Evolutionary conservation across 37 sponge, comb jelly and placozoan genomes (phyloP), one percentile per base, ranked within the genome.

Genomic region (Tethya wilhelma): DNA sequence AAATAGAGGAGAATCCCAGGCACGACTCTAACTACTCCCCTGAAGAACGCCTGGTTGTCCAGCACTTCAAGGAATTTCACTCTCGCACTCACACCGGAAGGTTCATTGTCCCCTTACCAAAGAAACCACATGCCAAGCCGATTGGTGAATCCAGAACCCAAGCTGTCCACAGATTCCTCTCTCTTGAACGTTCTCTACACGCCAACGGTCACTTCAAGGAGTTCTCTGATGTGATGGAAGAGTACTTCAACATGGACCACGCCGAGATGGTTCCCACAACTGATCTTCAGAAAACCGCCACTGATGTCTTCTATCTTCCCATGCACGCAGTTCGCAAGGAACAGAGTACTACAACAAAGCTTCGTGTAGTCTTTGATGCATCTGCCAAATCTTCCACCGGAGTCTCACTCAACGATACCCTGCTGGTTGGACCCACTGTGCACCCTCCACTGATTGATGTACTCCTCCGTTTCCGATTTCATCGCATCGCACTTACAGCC

Each of bases 281-380:
- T 31, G 59, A 74, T 9, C 22, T 56, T 14, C 17, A 74, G 49
- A 74, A 74, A 25, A 6, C 59, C 22, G 4, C 8, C 39, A 9
- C 20, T 4, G 38, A 62, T 1, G 77, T 77, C 14, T 73, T 66
- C n/a, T 78, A 78, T 56, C 67, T 78, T 66, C 79, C 55, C 36
- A 64, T 44, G 67, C 49, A 34, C 23, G 56, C 33, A 33, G 82
- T 69, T 4, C 32, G n/a, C 68, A 80, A 70, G 81, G 40, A 32
- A 44, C 12, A 11, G 14, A 71, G 71, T 71, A 44, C 71, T 22
- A 78, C 79, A 22, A 49, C 79, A 32, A 64, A 65, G 36, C 2
- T 78, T 2, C 31, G 67, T 9, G 74, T n/a, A 2, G 58, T 73
- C 36, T 77, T 77, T 63, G 77, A 77, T 60, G 64, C 77, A 30